A percentile compares a stretch with the other conserved stretches of the same genome.
phyloP scores from a whole-genome alignment of 2,113 vertebrate genomes.

The Phaethon lepturus region DNA sequence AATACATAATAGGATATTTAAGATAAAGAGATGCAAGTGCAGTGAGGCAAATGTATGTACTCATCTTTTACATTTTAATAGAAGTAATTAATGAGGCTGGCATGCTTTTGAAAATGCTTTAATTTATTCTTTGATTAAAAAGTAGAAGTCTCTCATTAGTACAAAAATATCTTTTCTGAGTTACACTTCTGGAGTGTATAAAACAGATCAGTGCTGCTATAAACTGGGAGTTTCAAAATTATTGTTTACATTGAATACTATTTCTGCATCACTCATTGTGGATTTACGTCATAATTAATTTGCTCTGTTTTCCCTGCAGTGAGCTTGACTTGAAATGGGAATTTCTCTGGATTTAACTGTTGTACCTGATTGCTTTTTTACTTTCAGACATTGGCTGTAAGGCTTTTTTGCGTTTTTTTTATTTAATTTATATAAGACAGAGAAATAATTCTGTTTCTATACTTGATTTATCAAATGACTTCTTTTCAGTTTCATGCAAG shows the following conservation, averaged over 20 bases:
- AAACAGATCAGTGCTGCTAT: constrained; percentile 49
- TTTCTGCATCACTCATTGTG: constrained; percentile 63
- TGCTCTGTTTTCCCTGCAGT: constrained; percentile 38
- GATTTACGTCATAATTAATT: constrained; percentile 66
- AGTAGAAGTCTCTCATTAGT: constrained; percentile 59
- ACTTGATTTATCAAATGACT: constrained; percentile 30
- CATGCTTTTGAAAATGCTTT: constrained; percentile 51
- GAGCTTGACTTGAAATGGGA: constrained; percentile 49
- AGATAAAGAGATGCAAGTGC: constrained; percentile 32
- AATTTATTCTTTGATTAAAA: constrained; percentile 68
- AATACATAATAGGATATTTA: constrained; percentile 27
- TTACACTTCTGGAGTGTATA: constrained; percentile 47
- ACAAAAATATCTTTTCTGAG: constrained; percentile 58
- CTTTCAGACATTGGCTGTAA: neutral
- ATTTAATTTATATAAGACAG: neutral
- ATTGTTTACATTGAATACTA: constrained; percentile 55
- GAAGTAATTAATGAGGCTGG: constrained; percentile 65
- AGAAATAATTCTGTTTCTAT: neutral
- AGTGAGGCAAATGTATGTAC: constrained; percentile 31
- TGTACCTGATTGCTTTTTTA: constrained; percentile 54
- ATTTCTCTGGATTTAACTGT: constrained; percentile 58
- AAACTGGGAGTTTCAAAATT: constrained; percentile 62
- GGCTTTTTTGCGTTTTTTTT: neutral
- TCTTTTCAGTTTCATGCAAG: constrained; percentile 19
- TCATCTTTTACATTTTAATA: constrained; percentile 64